Evolutionary conservation across 2,797 vertebrate species (phyloP).

Genomic region (Vespertilio murinus): DNA sequence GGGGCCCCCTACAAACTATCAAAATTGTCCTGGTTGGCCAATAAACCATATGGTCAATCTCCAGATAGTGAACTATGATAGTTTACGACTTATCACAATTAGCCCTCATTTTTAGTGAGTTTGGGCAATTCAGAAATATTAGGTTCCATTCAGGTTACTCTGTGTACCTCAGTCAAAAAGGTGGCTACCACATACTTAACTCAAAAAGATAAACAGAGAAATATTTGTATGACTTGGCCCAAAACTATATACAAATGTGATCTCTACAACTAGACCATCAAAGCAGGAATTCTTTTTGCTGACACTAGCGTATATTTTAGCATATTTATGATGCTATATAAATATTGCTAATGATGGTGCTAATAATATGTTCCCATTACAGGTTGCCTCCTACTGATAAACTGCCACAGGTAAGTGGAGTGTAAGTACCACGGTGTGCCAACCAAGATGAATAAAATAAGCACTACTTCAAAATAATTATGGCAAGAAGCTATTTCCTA

Average conservation of each 20-base stretch:
- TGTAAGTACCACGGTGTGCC: neutral
- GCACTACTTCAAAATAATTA: slow-evolving; percentile 46
- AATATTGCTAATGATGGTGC: slow-evolving; percentile 25
- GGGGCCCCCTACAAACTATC: neutral
- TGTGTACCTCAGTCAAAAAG: neutral
- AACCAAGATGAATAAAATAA: slow-evolving; percentile 34
- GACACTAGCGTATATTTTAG: slow-evolving; percentile 27
- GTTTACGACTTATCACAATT: neutral
- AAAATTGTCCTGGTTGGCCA: neutral
- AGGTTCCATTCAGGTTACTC: neutral
- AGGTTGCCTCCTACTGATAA: slow-evolving; percentile 27
- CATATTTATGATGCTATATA: slow-evolving; percentile 38
- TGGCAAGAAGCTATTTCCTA: neutral
- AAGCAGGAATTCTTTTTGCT: neutral
- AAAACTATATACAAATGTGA: neutral
- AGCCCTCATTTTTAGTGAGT: neutral
- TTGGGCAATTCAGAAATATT: neutral
- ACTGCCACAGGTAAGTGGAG: neutral
- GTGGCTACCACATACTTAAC: neutral
- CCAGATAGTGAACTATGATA: neutral
- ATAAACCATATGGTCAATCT: neutral
- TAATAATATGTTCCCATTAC: slow-evolving; percentile 20
- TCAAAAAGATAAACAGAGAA: neutral
- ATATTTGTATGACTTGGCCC: neutral
- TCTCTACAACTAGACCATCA: neutral